phyloP scores from a whole-genome alignment of 2,888 invertebrate genomes.

The Synergus umbraculus region DNA sequence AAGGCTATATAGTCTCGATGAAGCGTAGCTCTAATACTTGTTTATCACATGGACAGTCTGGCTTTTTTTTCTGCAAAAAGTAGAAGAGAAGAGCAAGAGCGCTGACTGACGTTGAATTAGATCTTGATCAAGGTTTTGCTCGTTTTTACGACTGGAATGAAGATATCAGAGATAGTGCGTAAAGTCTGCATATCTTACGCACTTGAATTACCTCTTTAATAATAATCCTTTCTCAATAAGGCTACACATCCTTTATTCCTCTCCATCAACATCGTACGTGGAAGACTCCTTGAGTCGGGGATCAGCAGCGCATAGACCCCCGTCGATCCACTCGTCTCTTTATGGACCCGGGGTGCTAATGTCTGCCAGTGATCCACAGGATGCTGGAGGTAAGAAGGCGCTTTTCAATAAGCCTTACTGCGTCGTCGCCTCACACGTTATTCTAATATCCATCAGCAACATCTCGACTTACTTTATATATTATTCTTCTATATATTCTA shows the following conservation, averaged over 20 bases:
- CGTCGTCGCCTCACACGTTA: background rate
- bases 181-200: constrained; percentile 35
- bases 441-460: background rate
- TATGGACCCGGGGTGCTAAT: background rate
- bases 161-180: constrained; percentile 37
- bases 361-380: constrained; percentile 23
- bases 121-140: constrained; percentile 36
- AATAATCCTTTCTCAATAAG: constrained; percentile 29
- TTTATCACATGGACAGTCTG: constrained; percentile 7
- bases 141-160: constrained; percentile 10
- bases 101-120: constrained; percentile 36
- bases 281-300: constrained; percentile 25
- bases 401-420: constrained; percentile 23
- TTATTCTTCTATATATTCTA: background rate
- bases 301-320: constrained; percentile 24
- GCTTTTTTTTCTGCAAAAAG: constrained; percentile 3
- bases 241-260: constrained; percentile 31
- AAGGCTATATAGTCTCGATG: background rate
- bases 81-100: constrained; percentile 33
- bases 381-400: constrained; percentile 10
- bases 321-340: constrained; percentile 17
- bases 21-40: constrained; percentile 4
- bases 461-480: background rate
- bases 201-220: constrained; percentile 32
- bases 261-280: constrained; percentile 6